phyloP scores from a whole-genome alignment of 1,140 invertebrate species.

The Scaptomyza montana region DNA sequence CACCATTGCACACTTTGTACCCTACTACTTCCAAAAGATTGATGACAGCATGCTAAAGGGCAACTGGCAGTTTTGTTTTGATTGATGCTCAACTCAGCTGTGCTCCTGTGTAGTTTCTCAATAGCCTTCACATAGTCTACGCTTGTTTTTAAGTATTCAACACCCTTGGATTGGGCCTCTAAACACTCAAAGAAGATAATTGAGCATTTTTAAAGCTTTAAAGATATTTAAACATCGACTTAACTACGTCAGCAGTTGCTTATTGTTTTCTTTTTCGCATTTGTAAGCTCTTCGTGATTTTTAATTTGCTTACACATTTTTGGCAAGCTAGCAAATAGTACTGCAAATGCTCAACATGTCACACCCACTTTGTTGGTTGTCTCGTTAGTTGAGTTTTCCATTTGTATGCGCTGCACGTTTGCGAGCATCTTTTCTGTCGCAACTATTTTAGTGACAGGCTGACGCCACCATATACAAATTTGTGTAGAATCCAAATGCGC shows the following conservation, averaged over 20 bases:
- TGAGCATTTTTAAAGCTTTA: too few relatives aligned
- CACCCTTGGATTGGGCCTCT: neutral
- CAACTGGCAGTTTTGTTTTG: slow-evolving; percentile 1
- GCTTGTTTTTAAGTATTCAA: neutral
- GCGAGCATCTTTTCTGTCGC: slow-evolving; percentile 12
- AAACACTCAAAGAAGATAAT: too few relatives aligned
- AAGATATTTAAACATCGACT: too few relatives aligned
- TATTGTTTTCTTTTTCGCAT: neutral
- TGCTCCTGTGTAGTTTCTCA: neutral
- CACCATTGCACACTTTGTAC: slow-evolving; percentile 21
- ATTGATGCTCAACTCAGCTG: slow-evolving; percentile 16
- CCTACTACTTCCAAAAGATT: slow-evolving; percentile 8
- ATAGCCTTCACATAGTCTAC: neutral
- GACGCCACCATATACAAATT: slow-evolving; percentile 38
- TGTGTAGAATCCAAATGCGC: slow-evolving; percentile 41
- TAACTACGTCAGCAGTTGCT: neutral
- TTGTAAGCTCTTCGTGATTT: neutral
- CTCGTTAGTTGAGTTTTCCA: slow-evolving; percentile 10
- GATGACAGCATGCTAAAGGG: slow-evolving; percentile 19
- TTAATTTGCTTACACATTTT: slow-evolving; percentile 16
- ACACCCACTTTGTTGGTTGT: neutral
- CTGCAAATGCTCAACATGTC: neutral
- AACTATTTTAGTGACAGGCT: slow-evolving; percentile 69
- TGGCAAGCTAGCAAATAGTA: slow-evolving; percentile 6
- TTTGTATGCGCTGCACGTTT: slow-evolving; percentile 49